Base-by-base conservation (phyloP, 2,797 vertebrate species). In the Acanthopagrus latus region DNA sequence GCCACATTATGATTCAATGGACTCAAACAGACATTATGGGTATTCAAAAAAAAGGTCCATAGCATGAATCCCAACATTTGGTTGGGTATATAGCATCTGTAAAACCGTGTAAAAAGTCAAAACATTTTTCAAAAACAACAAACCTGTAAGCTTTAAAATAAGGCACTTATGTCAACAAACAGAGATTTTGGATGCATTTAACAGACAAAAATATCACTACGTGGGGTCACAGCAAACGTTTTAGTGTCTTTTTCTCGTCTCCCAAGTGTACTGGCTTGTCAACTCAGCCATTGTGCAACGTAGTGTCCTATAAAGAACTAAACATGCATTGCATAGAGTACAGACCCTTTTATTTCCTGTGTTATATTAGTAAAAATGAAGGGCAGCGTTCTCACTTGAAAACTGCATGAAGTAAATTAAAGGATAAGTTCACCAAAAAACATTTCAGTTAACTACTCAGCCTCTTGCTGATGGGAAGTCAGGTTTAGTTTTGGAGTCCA, bases 261-360 rank as follows among this genome's bases (percentile, higher is more conserved):
- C 90, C 89, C 86, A 87, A 76, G 63, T 82, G 48, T 81, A 73
- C 71, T 67, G 69, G 78, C 79, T 75, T 80, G 74, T 75, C n/a
- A 68, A 78, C 54, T 55, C 46, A 59, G 71, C 83, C 67, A 57
- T 10, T 75, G 68, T 79, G 77, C 69, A 51, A 68, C 64, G 69
- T 81, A 86, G 74, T 83, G 82, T 89, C 86, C 83, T 81, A 72
- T 71, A 56, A 78, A 77, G 51, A 86, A 76, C 80, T 81, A 71
- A 75, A 85, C 71, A 84, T 86, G 79, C 74, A 89, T 93, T 94
- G 93, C 91, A 93, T 93, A 93, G 91, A 89, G 70, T 84, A 80
- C 8, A 75, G 81, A 87, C 72, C 60, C 56, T 63, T 86, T 78
- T 55, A 48, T 55, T 62, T 89, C 88, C 84, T 78, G 50, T 82